A percentile compares a stretch with the other conserved stretches of the same genome.
Conservation (phyloP, 2,113 vertebrate species). For the Carollia perspicillata region DNA sequence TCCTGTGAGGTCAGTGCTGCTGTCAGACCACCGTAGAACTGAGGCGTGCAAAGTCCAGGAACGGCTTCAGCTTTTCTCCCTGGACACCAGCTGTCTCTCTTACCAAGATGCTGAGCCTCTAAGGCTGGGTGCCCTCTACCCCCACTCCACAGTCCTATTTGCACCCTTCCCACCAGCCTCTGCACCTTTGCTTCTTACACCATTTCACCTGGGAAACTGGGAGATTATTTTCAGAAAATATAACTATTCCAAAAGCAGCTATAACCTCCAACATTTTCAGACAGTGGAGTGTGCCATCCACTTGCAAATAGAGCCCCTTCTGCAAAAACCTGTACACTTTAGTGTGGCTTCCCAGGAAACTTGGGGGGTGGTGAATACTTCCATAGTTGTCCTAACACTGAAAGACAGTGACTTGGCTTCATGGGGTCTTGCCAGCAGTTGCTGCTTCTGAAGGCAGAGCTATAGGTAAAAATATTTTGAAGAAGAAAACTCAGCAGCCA, state of each 20-base stretch:
- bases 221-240: background rate
- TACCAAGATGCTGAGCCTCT: background rate
- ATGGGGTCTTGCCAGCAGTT: background rate
- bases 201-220: background rate
- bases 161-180: background rate
- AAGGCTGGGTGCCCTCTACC: background rate
- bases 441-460: background rate
- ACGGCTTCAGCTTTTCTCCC: background rate
- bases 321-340: background rate
- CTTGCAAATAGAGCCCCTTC: background rate
- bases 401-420: background rate
- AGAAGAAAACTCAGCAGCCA: background rate
- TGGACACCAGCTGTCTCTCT: background rate
- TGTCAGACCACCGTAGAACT: background rate
- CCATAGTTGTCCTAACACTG: too few relatives aligned
- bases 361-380: too few relatives aligned
- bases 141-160: background rate
- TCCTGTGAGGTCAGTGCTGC: background rate
- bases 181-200: background rate
- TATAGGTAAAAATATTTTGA: background rate
- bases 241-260: background rate
- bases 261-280: background rate
- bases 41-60: background rate
- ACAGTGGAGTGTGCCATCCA: background rate
- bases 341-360: background rate